Base-by-base conservation (phyloP, 2,888 invertebrate species). In the Andrena bucephala region DNA sequence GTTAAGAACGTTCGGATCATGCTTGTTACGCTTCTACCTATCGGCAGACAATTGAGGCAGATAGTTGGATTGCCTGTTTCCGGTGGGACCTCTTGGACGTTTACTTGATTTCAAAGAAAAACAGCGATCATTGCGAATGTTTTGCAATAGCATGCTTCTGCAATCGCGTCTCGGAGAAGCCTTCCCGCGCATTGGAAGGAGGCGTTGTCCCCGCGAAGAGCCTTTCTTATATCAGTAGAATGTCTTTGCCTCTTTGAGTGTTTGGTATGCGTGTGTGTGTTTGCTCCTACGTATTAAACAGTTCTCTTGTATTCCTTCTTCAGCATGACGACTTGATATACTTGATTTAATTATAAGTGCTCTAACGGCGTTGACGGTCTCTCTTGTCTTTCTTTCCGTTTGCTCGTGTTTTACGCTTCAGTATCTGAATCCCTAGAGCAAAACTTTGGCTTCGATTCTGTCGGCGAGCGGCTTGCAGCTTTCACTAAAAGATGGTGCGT, bases 61-160 rank as follows among this genome's bases (percentile, higher is more conserved):
- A 57, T 27, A 27, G 24, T 13, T 24, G 0, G 24, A 4, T 27
- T 4, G 20, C 10, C 24, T 13, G 57, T 57, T 57, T 52, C 10
- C 57, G 24, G 57, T 1, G 20, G 57, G 27, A 24, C 20, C 8
- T 1, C 24, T 54, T 24, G 8, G 24, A 10, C 1, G 24, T 63
- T 63, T 70, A 59, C 63, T 52, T 16, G 59, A 72, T n/a, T 62
- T 36, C n/a, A 60, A 66, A 52, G 42, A 62, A 70, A 76, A 70
- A 29, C 72, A 68, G 62, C 70, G 57, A 74, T 71, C 24, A 57
- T 77, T 72, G 69, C 78, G 74, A 78, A 76, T 81, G 72, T 86
- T 89, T 90, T 88, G 89, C 90, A 90, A 90, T 88, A 82, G 89
- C 91, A 91, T 91, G 91, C 84, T 74, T 85, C 71, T 87, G 86